Conservation (phyloP, 2,113 vertebrate species). For the Platysteira castanea region DNA sequence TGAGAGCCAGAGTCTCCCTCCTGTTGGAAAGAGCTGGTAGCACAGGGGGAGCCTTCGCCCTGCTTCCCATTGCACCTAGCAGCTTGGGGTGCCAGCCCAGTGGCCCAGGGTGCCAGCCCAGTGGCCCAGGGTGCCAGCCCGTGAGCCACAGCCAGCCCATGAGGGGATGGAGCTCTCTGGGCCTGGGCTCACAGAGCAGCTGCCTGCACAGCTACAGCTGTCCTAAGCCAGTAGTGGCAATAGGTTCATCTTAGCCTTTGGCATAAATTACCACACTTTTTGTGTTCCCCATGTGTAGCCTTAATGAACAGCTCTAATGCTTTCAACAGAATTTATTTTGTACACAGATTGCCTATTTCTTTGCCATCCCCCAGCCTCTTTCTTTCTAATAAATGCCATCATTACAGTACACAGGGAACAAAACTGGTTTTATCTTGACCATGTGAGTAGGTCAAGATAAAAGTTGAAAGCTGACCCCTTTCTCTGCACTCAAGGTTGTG, state of each 20-base stretch:
- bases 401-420: not conserved
- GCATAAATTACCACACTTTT: slow-evolving; percentile 10
- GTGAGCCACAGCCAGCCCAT: not conserved
- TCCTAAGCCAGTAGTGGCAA: not conserved
- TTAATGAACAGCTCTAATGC: slow-evolving; percentile 6
- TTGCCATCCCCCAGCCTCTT: not conserved
- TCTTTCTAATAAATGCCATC: not conserved
- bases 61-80: not conserved
- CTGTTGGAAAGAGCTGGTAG: not conserved
- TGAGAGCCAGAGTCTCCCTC: not conserved
- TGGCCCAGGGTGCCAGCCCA: too few species aligned
- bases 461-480: not conserved
- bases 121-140: too few species aligned
- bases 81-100: not conserved
- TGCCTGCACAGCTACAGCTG: not conserved
- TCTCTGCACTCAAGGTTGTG: not conserved
- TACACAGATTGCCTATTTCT: slow-evolving; percentile 1
- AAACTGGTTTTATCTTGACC: not conserved
- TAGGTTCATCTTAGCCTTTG: not conserved
- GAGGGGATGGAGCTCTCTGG: not conserved
- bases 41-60: not conserved
- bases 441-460: not conserved
- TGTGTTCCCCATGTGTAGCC: not conserved
- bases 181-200: not conserved
- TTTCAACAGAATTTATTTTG: slow-evolving; percentile 12